A percentile compares a stretch with the other conserved stretches of the same genome.
Conservation (phyloP, 92 coral and sea anemone genomes). For the Epizoanthus ramosus region DNA sequence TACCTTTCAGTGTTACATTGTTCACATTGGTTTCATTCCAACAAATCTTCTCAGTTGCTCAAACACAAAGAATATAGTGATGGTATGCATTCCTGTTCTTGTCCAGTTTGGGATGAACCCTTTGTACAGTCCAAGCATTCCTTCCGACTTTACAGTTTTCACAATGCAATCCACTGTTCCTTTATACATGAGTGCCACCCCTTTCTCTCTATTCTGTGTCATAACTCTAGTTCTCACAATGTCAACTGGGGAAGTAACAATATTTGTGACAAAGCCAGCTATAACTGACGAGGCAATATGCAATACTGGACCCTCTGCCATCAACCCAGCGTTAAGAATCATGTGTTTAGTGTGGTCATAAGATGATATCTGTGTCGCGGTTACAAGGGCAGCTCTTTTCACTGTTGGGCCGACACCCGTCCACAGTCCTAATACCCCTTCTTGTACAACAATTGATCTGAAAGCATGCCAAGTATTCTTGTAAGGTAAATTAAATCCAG, state of each 20-base stretch:
- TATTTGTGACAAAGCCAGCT: constrained; percentile 90
- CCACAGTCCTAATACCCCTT: constrained; percentile 93
- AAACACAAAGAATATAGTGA: constrained; percentile 94
- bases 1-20: not conserved
- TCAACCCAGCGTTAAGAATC: constrained; percentile 70
- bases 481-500: constrained; percentile 75
- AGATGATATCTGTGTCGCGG: constrained; percentile 92
- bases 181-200: constrained; percentile 71
- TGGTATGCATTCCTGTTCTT: constrained; percentile 94
- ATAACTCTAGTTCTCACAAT: constrained; percentile 92
- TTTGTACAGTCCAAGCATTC: constrained; percentile 87
- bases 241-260: constrained; percentile 93
- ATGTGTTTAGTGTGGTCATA: constrained; percentile 91
- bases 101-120: constrained; percentile 98
- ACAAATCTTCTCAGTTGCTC: constrained; percentile 84
- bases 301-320: constrained; percentile 79
- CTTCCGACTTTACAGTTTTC: constrained; percentile 87
- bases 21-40: constrained; percentile 86
- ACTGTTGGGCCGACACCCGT: constrained; percentile 94
- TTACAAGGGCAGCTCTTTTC: constrained; percentile 84
- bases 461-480: constrained; percentile 89
- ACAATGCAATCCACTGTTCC: constrained; percentile 87
- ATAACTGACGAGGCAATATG: constrained; percentile 86
- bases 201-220: constrained; percentile 78
- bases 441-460: constrained; percentile 69